phyloP scores from a whole-genome alignment of 2,797 vertebrate species.

The Spinibarbus caldwelli region DNA sequence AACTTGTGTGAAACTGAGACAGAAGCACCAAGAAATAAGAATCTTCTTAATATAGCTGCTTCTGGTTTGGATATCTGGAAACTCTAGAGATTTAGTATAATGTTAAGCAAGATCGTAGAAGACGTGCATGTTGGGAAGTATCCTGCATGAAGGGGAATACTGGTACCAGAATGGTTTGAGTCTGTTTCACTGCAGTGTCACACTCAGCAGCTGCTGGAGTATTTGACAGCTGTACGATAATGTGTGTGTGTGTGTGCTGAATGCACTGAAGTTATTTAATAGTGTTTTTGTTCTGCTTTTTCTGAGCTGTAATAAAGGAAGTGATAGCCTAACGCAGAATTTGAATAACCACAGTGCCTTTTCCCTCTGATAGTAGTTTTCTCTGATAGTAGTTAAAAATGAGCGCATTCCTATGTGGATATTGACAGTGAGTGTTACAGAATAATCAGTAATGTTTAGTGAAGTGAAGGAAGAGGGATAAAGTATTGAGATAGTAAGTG shows the following conservation, averaged over 20 bases:
- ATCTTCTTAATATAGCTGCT: neutral
- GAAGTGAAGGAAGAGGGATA: neutral
- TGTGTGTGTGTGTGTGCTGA: neutral
- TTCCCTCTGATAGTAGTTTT: neutral
- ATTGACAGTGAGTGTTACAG: neutral
- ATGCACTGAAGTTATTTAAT: neutral
- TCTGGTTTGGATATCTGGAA: neutral
- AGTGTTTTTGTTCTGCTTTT: conserved; percentile 18
- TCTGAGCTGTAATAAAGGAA: neutral
- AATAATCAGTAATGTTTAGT: neutral
- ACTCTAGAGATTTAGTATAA: neutral
- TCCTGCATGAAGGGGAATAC: neutral
- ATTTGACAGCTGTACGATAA: conserved; percentile 1
- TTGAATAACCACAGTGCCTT: neutral
- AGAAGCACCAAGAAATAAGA: neutral
- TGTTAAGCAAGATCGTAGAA: neutral
- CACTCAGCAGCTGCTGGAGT: conserved; percentile 18
- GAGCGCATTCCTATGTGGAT: neutral
- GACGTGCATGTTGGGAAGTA: neutral
- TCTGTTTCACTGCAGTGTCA: conserved; percentile 17
- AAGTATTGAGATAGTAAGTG: neutral
- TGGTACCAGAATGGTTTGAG: neutral
- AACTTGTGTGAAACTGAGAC: neutral
- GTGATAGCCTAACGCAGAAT: neutral
- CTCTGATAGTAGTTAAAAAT: neutral